Conservation (phyloP, 2,113 vertebrate species). For the Protobothrops mucrosquamatus region DNA sequence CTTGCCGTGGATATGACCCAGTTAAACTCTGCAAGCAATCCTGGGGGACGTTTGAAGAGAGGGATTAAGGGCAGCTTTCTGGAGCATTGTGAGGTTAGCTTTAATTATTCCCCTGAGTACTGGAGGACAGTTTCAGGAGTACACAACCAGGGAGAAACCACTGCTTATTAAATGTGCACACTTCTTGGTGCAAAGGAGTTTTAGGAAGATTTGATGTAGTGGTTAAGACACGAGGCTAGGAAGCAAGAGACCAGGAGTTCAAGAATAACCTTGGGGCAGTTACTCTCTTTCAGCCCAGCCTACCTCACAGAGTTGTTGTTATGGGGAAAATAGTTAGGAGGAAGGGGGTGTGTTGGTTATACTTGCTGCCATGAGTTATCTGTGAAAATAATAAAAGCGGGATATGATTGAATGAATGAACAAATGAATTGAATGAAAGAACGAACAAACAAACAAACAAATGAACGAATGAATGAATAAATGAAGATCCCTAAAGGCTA, state of each 20-base stretch:
- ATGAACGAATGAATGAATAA: rapidly evolving
- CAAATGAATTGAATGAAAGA: rapidly evolving
- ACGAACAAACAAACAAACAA: neutral
- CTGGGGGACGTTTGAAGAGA: slow-evolving; percentile 10
- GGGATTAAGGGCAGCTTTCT: slow-evolving; percentile 33
- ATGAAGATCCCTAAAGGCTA: neutral
- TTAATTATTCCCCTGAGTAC: neutral
- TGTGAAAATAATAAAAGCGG: neutral
- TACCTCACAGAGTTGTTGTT: neutral
- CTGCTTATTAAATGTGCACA: neutral
- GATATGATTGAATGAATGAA: rapidly evolving
- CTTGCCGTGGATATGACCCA: neutral
- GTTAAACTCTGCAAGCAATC: neutral
- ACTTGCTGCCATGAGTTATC: neutral
- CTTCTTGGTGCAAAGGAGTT: neutral
- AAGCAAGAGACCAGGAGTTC: neutral
- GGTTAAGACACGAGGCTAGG: neutral
- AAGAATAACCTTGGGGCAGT: neutral
- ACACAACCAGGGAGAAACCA: neutral
- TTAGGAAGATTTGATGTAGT: neutral
- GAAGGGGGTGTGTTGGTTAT: neutral
- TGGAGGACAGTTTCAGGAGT: neutral
- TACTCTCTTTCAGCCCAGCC: neutral
- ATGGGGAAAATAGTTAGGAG: neutral
- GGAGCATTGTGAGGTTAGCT: slow-evolving; percentile 35